Evolutionary conservation across 92 coral and sea anemone species (phyloP), one percentile per base, ranked within the genome.

Genomic region (Virgularia gustaviana): DNA sequence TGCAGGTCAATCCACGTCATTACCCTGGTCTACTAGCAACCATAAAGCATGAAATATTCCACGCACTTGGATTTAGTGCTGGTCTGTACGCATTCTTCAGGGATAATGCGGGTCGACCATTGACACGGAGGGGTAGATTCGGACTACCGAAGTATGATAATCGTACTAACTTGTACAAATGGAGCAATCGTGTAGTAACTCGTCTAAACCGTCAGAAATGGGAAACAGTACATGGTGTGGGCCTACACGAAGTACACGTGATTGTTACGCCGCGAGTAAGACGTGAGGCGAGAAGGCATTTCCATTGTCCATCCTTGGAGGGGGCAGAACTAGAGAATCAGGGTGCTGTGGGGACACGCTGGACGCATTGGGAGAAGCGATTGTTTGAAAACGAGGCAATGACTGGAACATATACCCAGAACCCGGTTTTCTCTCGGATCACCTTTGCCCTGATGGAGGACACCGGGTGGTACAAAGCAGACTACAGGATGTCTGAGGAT

Each of bases 261-360:
- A 79, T 94, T 28, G 96, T 90, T 31, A 89, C 99, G 30, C 99
- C 99, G 12, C 78, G 83, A 39, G 99, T 94, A 10, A 83, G 62
- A 70, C 64, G 65, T 24, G 88, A 78, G 36, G 99, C 77, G 4
- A 81, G 99, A 62, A 72, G 75, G 25, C 99, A 94, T 65, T 94
- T 94, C 73, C 80, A 82, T 45, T 94, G 99, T 79, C 71, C 89
- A 4, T 71, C 73, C 33, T 79, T 94, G 8, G 95, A 89, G 77
- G 99, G 99, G 18, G 99, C 99, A 9, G 99, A 94, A 67, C 85
- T 94, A 49, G 99, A 94, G 68, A 94, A 94, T 53, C 99, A 94
- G 49, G 99, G 99, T 15, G 89, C 91, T 7, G 60, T 82, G 30
- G 99, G 99, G 36, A 94, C 99, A 35, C 88, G 88, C 54, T 83